Percentiles rank a stretch among this genome's conserved stretches.
phyloP scores from a whole-genome alignment of 2,113 vertebrate genomes.

The Lonchura striata region DNA sequence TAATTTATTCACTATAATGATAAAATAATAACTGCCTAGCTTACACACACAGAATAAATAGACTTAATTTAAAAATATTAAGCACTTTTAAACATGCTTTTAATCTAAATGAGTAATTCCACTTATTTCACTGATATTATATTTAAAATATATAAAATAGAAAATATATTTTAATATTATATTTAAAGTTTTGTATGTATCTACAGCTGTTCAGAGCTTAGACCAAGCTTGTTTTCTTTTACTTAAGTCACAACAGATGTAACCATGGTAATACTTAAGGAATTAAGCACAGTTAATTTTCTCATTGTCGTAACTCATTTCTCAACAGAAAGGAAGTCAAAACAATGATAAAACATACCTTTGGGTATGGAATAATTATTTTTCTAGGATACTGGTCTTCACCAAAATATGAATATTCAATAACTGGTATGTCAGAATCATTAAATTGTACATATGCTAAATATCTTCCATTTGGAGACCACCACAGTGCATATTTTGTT shows the following conservation, averaged over 20 bases:
- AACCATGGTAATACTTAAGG: neutral
- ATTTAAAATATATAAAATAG: neutral
- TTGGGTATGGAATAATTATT: conserved; percentile 88
- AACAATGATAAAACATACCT: conserved; percentile 77
- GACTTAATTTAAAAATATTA: neutral
- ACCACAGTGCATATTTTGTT: conserved; percentile 91
- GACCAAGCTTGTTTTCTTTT: neutral
- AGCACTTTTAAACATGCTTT: neutral
- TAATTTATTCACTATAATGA: neutral
- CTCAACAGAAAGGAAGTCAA: neutral
- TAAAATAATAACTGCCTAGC: neutral
- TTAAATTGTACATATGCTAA: conserved; percentile 91
- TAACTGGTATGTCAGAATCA: conserved; percentile 87
- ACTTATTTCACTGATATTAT: neutral
- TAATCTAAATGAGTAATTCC: neutral
- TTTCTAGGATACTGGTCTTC: conserved; percentile 90
- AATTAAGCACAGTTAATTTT: neutral
- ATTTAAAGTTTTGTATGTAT: neutral
- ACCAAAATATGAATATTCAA: conserved; percentile 91
- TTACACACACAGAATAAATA: neutral
- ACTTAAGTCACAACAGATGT: neutral
- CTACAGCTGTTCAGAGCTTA: neutral
- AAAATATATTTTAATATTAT: neutral
- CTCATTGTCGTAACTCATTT: conserved; percentile 19
- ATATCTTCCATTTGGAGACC: conserved; percentile 86